Percentiles rank a stretch among this genome's conserved stretches.
Evolutionary conservation across 92 coral and sea anemone genomes (phyloP).

Genomic region (Epizoanthus scotinus): DNA sequence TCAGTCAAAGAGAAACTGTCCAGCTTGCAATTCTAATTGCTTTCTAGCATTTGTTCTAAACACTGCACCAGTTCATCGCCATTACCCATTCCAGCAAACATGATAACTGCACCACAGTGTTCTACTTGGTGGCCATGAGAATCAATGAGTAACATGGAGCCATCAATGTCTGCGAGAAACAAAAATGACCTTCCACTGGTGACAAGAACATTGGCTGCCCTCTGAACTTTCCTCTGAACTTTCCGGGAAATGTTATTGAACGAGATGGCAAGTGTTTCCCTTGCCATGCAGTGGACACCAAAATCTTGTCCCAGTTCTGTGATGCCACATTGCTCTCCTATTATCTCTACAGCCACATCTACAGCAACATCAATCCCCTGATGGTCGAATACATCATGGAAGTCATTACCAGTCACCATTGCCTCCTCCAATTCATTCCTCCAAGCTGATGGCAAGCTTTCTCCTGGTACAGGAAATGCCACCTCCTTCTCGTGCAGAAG

Average conservation of each 20-base stretch:
- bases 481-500: neutral
- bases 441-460: neutral
- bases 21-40: neutral
- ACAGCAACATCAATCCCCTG: neutral
- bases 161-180: neutral
- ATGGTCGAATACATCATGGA: neutral
- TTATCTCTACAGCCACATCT: neutral
- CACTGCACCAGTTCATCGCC: neutral
- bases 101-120: neutral
- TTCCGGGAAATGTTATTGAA: neutral
- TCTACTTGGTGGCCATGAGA: neutral
- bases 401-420: neutral
- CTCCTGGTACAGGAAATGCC: neutral
- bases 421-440: neutral
- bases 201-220: neutral
- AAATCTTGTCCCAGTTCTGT: neutral
- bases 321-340: neutral
- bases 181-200: neutral
- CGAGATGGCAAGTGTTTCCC: neutral
- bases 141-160: neutral
- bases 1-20: no score
- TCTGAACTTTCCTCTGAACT: no score
- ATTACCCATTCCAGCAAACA: neutral
- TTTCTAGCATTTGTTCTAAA: neutral
- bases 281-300: constrained; percentile 1